Evolutionary conservation across 2,797 vertebrate species (phyloP).

Genomic region (Pogonophryne albipinna): DNA sequence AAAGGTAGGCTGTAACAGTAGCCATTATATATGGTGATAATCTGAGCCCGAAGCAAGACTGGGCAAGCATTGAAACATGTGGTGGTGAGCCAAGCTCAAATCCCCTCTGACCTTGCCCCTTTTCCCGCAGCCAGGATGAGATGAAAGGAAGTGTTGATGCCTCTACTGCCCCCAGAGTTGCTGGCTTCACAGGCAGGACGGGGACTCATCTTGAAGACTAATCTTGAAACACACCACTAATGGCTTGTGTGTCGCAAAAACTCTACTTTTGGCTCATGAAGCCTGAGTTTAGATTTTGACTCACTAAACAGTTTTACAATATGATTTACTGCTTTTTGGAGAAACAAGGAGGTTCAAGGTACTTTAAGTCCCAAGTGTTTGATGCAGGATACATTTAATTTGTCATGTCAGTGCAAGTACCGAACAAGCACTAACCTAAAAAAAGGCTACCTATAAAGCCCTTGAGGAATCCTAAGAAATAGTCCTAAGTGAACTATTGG

Average conservation of each 20-base stretch:
- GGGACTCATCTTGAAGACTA: slow-evolving; percentile 60
- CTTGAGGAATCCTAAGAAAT: slow-evolving; percentile 69
- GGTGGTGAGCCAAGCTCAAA: slow-evolving; percentile 80
- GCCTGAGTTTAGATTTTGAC: slow-evolving; percentile 16
- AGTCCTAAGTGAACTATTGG: slow-evolving; percentile 73
- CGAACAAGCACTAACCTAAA: slow-evolving; percentile 62
- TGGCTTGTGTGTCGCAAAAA: slow-evolving; percentile 52
- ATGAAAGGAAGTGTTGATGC: slow-evolving; percentile 74
- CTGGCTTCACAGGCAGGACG: slow-evolving; percentile 61
- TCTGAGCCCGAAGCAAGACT: slow-evolving; percentile 78
- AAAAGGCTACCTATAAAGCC: slow-evolving; percentile 65
- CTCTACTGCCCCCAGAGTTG: slow-evolving; percentile 80
- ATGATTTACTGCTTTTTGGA: slow-evolving; percentile 49
- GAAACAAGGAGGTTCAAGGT: slow-evolving; percentile 43
- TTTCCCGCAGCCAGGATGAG: slow-evolving; percentile 69
- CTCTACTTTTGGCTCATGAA: slow-evolving; percentile 45
- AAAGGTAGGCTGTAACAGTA: slow-evolving; percentile 77
- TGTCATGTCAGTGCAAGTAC: slow-evolving; percentile 66
- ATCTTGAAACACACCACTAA: slow-evolving; percentile 63
- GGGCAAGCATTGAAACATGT: slow-evolving; percentile 77
- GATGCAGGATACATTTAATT: slow-evolving; percentile 63
- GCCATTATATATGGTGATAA: slow-evolving; percentile 76
- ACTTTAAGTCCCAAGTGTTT: slow-evolving; percentile 50
- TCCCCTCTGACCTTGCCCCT: slow-evolving; percentile 80
- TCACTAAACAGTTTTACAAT: slow-evolving; percentile 31